These are phyloP conservation scores for Zaprionus tsacasi DNA, from an alignment of 1,140 invertebrate genomes.

Conservation along the genomic window DNA sequence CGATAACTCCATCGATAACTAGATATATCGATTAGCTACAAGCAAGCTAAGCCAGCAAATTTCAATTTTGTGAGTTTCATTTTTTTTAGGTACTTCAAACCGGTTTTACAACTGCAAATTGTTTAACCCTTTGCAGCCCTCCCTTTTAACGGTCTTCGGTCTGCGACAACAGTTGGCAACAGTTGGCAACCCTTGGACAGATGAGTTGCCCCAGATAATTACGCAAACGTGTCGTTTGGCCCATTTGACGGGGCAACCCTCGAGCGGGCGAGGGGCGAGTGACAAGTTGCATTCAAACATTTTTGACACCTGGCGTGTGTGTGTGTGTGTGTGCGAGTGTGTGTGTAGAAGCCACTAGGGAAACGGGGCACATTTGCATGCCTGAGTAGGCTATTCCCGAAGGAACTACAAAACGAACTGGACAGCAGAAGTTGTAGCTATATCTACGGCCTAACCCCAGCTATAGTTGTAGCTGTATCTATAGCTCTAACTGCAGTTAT, in stretches of 20 bases:
- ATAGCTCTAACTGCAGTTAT: background rate
- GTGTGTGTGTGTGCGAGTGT: background rate
- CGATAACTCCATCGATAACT: too few relatives aligned
- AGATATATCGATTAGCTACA: too few relatives aligned
- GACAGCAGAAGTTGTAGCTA: background rate
- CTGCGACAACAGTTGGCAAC: slow-evolving; percentile 46
- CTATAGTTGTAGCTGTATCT: slow-evolving; percentile 10
- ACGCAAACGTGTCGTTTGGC: slow-evolving; percentile 51
- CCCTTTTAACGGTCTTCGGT: background rate
- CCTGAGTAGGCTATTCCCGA: slow-evolving; percentile 7
- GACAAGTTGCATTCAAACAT: slow-evolving; percentile 59
- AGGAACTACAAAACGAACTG: slow-evolving; percentile 5
- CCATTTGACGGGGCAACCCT: slow-evolving; percentile 37
- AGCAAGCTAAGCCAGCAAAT: background rate
- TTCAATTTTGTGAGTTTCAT: background rate
- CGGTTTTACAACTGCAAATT: background rate
- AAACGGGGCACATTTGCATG: slow-evolving; percentile 32
- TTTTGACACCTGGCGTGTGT: slow-evolving; percentile 73
- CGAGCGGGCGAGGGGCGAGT: slow-evolving; percentile 16
- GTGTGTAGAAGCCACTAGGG: slow-evolving; percentile 44
- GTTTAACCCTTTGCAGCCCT: slow-evolving; percentile 49
- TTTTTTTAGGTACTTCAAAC: background rate
- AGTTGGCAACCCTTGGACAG: slow-evolving; percentile 53
- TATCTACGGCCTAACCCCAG: background rate
- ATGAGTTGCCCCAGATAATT: slow-evolving; percentile 59